Conservation (phyloP, 2,113 vertebrate species). For the Numenius arquata region DNA sequence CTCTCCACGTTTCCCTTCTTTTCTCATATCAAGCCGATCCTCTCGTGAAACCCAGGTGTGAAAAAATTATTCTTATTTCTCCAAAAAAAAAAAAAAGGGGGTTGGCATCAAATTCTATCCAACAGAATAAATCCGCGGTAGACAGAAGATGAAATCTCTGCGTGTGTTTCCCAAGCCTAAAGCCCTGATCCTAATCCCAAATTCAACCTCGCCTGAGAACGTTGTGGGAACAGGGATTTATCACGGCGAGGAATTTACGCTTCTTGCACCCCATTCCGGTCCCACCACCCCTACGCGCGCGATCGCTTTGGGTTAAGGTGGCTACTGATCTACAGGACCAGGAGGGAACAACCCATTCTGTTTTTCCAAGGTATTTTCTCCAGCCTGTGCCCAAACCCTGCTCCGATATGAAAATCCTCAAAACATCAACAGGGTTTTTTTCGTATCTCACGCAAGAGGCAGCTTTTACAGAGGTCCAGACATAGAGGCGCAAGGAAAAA, state of each 20-base stretch:
- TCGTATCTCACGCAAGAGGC: rapidly evolving
- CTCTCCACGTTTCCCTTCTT: not conserved
- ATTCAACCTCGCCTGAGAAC: not conserved
- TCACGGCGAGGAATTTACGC: not conserved
- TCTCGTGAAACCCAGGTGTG: not conserved
- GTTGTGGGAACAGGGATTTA: not conserved
- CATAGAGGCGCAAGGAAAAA: not conserved
- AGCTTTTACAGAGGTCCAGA: not conserved
- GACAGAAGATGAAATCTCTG: not conserved
- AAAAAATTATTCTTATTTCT: not conserved
- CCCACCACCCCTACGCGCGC: not conserved
- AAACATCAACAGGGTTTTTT: not conserved
- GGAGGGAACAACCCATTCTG: not conserved
- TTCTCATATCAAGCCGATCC: not conserved
- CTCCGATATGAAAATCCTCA: not conserved
- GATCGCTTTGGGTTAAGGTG: not conserved
- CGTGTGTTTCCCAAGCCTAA: not conserved
- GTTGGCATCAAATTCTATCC: not conserved
- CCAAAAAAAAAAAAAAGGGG: not conserved
- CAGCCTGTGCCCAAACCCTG: not conserved
- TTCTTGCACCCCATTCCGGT: not conserved
- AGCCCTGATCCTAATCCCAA: not conserved
- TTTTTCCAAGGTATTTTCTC: not conserved
- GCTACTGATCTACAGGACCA: not conserved
- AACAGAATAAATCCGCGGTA: not conserved